A percentile compares a stretch with the other conserved stretches of the same genome.
phyloP scores from a whole-genome alignment of 2,797 vertebrate species.

The Rousettus madagascariensis region DNA sequence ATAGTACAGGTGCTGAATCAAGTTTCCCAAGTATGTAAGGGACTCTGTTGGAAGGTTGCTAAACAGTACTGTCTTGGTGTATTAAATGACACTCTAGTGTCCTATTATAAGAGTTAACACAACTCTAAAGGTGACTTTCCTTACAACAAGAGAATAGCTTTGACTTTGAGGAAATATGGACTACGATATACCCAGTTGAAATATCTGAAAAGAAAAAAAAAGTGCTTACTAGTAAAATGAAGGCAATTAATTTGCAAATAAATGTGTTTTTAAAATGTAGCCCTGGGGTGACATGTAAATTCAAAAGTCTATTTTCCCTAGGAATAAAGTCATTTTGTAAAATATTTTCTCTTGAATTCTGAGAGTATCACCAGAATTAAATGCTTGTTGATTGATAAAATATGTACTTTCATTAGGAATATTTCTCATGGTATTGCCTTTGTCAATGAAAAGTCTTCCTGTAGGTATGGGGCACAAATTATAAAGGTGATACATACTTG shows the following conservation, averaged over 20 bases:
- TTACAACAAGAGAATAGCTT: slow-evolving; percentile 37
- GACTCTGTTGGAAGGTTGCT: slow-evolving; percentile 48
- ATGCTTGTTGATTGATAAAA: slow-evolving; percentile 30
- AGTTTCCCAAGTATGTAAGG: slow-evolving; percentile 65
- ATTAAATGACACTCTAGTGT: slow-evolving; percentile 48
- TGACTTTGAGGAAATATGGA: slow-evolving; percentile 47
- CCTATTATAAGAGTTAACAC: slow-evolving; percentile 53
- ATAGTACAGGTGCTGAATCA: slow-evolving; percentile 65
- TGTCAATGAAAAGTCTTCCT: not conserved
- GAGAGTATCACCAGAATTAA: not conserved
- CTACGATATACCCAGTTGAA: slow-evolving; percentile 27
- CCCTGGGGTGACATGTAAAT: slow-evolving; percentile 56
- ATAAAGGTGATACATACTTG: not conserved
- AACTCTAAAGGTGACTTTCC: slow-evolving; percentile 54
- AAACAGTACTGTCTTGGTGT: slow-evolving; percentile 11
- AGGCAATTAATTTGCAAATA: slow-evolving; percentile 63
- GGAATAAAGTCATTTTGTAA: slow-evolving; percentile 12
- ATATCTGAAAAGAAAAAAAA: slow-evolving; percentile 32
- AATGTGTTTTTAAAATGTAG: slow-evolving; percentile 56
- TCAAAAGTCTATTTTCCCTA: slow-evolving; percentile 56
- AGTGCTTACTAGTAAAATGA: slow-evolving; percentile 47
- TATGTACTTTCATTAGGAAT: slow-evolving; percentile 3
- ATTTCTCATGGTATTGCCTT: not conserved
- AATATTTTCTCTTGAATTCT: slow-evolving; percentile 47
- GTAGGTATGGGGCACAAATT: not conserved